Conservation (phyloP, 1,140 invertebrate genomes). For the Piezodorus guildinii region DNA sequence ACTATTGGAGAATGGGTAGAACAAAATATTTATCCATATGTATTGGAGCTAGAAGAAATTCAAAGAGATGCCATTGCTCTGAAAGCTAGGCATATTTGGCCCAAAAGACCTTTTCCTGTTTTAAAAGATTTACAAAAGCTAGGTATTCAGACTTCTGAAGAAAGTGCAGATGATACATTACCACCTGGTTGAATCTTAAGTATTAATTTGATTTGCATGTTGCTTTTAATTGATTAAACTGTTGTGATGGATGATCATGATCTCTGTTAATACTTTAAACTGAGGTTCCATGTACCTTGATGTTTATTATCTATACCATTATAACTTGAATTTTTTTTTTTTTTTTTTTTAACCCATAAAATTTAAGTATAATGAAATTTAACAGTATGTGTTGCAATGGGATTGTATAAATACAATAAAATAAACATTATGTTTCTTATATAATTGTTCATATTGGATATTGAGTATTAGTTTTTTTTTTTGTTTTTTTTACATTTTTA, state of each 20-base stretch:
- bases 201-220: not conserved
- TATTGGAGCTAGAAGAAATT: conserved; percentile 41
- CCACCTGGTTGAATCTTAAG: conserved; percentile 1
- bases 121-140: conserved; percentile 29
- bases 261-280: not conserved
- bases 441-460: no score
- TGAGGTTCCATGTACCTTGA: no score
- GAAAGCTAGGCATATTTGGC: conserved; percentile 42
- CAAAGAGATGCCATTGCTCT: conserved; percentile 42
- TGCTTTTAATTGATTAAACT: not conserved
- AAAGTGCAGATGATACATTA: not conserved
- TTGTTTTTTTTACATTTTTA: no score
- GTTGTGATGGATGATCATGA: not conserved
- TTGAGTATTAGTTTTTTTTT: no score
- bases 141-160: conserved; percentile 25
- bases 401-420: not conserved
- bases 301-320: not conserved
- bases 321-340: no score
- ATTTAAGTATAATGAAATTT: not conserved
- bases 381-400: not conserved
- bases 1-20: conserved; percentile 68
- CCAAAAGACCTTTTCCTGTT: conserved; percentile 39
- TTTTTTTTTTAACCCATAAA: not conserved
- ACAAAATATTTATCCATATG: conserved; percentile 44
- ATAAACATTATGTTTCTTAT: no score